Evolutionary conservation across 2,888 invertebrate genomes (phyloP), one percentile per base, ranked within the genome.

Genomic region (Clepsis dumicolana): DNA sequence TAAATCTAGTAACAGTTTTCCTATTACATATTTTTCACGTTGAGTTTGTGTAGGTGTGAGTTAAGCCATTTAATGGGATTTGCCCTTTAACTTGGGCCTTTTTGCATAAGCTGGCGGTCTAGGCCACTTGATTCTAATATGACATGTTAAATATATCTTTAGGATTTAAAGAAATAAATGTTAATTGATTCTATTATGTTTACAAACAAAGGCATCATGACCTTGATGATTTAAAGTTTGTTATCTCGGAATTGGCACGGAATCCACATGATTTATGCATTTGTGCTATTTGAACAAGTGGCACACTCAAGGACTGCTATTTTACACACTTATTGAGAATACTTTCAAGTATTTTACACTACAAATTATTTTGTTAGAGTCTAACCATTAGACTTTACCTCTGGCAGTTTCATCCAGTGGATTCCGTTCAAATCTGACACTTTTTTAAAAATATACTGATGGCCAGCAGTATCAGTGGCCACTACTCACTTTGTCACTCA

Each of bases 11-110:
- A 14, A 29, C 56, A 25, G 27, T 41, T 61, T 41, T 50, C 14
- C 52, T 74, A 66, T 66, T 71, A 64, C 71, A 48, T 75, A 38
- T 29, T 53, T 50, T 41, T 14, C 27, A 70, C 65, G 70, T 48
- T 48, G 52, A 72, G 66, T 63, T 41, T 71, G 74, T 72, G 73
- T 76, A 67, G 74, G 73, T 72, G 70, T 72, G 75, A 73, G 75
- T 75, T 77, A 77, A 77, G 70, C 66, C 70, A 66, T 29, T 41
- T 80, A 80, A 81, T 79, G 71, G 74, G 80, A 78, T 82, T 84
- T 81, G 76, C 71, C 76, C 77, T 79, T 74, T 76, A 80, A 79
- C 77, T 78, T 74, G 72, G 75, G 57, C 32, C 7, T 44, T 59
- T 63, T 64, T 4, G 52, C 32, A 57, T 38, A 50, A 62, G 62